A percentile compares a stretch with the other conserved stretches of the same genome.
phyloP scores from a whole-genome alignment of 2,888 invertebrate species.

The Didymodactylos carnosus region DNA sequence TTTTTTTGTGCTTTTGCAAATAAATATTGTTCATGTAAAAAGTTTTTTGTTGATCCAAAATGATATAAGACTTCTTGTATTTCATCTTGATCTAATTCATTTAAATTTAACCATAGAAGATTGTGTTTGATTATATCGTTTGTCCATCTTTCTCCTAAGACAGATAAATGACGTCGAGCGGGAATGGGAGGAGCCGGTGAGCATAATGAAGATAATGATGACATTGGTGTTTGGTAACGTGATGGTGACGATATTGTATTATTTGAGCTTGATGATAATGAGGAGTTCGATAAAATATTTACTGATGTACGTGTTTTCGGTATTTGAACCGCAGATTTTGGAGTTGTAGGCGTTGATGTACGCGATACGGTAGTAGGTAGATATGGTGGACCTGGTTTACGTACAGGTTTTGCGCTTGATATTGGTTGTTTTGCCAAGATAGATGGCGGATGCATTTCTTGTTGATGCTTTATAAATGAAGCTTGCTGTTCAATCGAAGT shows the following conservation, averaged over 20 bases:
- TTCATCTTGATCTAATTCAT: neutral
- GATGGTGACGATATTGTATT: too few relatives aligned
- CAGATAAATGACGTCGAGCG: too few relatives aligned
- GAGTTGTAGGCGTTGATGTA: neutral
- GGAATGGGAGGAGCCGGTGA: too few relatives aligned
- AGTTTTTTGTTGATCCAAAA: neutral
- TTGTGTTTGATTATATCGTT: neutral
- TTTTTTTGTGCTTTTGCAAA: neutral
- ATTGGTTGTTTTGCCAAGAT: too few relatives aligned
- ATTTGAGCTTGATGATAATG: too few relatives aligned
- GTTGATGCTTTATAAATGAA: neutral
- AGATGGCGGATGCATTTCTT: neutral
- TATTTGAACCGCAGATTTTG: neutral
- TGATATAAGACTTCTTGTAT: neutral
- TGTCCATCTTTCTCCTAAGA: neutral
- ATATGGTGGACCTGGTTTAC: neutral
- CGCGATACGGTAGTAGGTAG: neutral
- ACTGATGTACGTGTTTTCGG: too few relatives aligned
- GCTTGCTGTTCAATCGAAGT: neutral
- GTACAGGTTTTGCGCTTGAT: neutral
- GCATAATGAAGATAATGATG: too few relatives aligned
- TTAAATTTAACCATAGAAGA: neutral
- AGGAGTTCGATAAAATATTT: too few relatives aligned
- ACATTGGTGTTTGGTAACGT: too few relatives aligned
- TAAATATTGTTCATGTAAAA: neutral